Evolutionary conservation across 2,888 invertebrate genomes (phyloP), one percentile per base, ranked within the genome.

Genomic region (Byasa hedistus): DNA sequence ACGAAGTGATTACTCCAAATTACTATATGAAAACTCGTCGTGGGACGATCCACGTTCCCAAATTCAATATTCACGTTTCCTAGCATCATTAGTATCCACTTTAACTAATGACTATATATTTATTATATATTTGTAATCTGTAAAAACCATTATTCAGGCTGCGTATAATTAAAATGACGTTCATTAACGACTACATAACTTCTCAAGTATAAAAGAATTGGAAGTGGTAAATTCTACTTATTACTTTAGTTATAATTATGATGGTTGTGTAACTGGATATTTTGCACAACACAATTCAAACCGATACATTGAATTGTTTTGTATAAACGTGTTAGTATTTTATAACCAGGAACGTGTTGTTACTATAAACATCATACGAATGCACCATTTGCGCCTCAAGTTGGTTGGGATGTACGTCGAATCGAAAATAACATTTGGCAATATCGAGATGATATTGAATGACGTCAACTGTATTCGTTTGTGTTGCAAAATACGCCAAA

Each of bases 401-500:
- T 55, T 55, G 58, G 56, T 55, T 21, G 27, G 58, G 58, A 63
- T 60, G 48, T 56, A 39, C 59, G 55, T 55, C 54, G 44, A 27
- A 58, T 58, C 58, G 27, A 66, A 63, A 63, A 63, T 66, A 66
- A 51, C 59, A 27, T 51, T 63, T 60, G 44, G 23, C 62, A 39
- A 54, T 61, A 55, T 54, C 19, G 44, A n/a, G 66, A 63, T 63
- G 36, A 48, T 36, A 59, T 62, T 39, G 32, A 48, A 66, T 66
- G 58, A 66, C 61, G 58, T 62, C 55, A 62, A 55, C 48, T 27
- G 57, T 57, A 27, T 54, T 58, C 27, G 52, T 57, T 58, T 54
- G 52, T 44, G 32, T 48, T 52, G 22, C 44, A 5, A 44, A 22
- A 21, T 22, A 61, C 52, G 8, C 23, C 8, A 57, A 12, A 27